Evolutionary conservation across 2,113 vertebrate genomes (phyloP), one percentile per base, ranked within the genome.

Genomic region (Bombycilla garrulus): DNA sequence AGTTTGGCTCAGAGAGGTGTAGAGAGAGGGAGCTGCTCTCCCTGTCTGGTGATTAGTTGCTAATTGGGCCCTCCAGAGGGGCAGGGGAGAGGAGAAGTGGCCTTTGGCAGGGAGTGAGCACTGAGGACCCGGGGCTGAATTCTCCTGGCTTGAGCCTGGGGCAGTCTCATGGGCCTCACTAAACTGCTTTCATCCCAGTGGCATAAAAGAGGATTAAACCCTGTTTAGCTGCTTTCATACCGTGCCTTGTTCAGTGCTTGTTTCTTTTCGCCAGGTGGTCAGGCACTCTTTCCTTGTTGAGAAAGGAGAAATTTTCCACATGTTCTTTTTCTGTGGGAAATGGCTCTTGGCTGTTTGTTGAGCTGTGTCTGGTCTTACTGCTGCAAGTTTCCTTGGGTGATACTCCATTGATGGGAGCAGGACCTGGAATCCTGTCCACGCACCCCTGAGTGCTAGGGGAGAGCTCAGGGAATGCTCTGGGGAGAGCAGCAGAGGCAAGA

Each of bases 151-250:
- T 74, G 89, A 81, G 64, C 29, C 64, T 29, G 54, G 57, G 40
- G 38, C 23, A 89, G 90, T 51, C 95, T 94, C 90, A 88, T 88
- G 93, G 96, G 91, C 81, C 91, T 87, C 92, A 51, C 91, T 96
- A 97, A 97, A 97, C 89, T 88, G 81, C 92, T 97, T 97, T 97
- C 86, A 81, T 94, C 86, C 81, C 80, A 65, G 67, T 51, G 89
- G 94, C 67, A 93, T 62, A 87, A 73, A 94, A 97, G 91, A 76
- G 92, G 96, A 97, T 97, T 97, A 97, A 92, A 85, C 3, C 4
- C 76, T 76, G 65, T 92, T 94, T 62, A 96, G 87, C 92, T 81
- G 22, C 60, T 96, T 97, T 71, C 91, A 95, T 0, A 10, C 62
- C 10, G 1, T 54, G 77, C 69, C 93, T 82, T 86, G 48, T 87